Base-by-base conservation (phyloP, 2,797 vertebrate genomes). In the Karalla daura region DNA sequence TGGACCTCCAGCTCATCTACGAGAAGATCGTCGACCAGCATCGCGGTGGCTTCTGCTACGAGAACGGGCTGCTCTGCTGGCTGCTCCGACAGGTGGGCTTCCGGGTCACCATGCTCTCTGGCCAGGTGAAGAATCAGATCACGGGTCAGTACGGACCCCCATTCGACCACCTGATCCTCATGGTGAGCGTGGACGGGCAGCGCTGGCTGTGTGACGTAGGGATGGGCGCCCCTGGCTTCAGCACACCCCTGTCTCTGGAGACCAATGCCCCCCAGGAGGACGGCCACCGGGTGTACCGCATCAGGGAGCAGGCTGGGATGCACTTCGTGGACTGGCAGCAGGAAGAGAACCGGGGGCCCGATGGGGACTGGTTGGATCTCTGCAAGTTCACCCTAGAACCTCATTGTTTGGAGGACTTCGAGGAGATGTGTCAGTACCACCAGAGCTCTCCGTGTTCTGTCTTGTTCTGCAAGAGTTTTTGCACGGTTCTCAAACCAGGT, bases 141-240 rank as follows among this genome's bases (percentile, higher is more conserved):
- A 93, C 88, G 0, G 30, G 70, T 0, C 2, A 1, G 13, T 94
- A 88, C 11, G 93, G 93, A 0, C 94, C 93, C 0, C 93, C 92
- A 0, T 89, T 89, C 7, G 93, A 94, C 54, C 95, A 95, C 41
- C 5, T 94, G 20, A 35, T 91, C 43, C 9, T 87, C 9, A 74
- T 89, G 87, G 94, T 94, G 63, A 80, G 4, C 1, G 51, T 94
- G 0, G 83, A 87, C 0, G 90, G 87, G 0, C 72, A 33, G 3
- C 60, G 84, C 1, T 94, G 94, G 90, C 83, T 96, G 9, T 93
- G 93, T 32, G 94, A 95, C 12, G 93, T 95, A 0, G 94, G 90
- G 0, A 93, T 92, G 4, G 93, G 92, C 0, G 11, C 0, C 0
- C 0, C 62, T 0, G 86, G 88, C 0, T 93, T 93, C 49, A 73